Base-by-base conservation (phyloP, 2,888 invertebrate genomes). In the Agonopterix heracliana region DNA sequence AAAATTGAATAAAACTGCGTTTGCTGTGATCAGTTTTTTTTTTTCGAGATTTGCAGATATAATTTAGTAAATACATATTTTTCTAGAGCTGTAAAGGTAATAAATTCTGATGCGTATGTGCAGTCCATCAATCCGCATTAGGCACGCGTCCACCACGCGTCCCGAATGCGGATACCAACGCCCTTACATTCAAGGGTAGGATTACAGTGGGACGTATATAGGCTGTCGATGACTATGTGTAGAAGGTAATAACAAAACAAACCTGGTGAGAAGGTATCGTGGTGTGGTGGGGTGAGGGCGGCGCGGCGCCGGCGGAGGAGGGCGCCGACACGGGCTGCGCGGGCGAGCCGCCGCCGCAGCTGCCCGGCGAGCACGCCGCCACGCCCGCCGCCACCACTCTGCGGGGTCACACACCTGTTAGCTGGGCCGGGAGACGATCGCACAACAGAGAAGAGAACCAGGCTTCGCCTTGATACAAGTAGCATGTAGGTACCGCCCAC, bases 291-390 rank as follows among this genome's bases (percentile, higher is more conserved):
- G 82, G 79, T 55, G 84, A 77, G 62, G 79, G 68, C 45, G 81
- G 79, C 56, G 76, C 78, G 56, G 84, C 77, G 62, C 82, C 87
- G 63, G 83, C 85, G 34, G 81, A 84, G 53, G 81, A 72, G 47
- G 83, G 83, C 60, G 81, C 81, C 34, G 86, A 78, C 56, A 73
- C 81, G 46, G 75, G 76, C 44, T 81, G 68, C 53, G 86, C 78
- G 41, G 89, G 88, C 50, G 90, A 90, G 41, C 80, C 89, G 56
- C 69, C 82, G 63, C 83, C 86, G 75, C 85, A 84, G 72, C 82
- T 82, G 69, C 78, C 87, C 50, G 88, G 89, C 56, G 88, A 87
- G 60, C 81, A 75, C 52, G 63, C 75, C 54, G 70, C 66, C 58
- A 55, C 69, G 61, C 49, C 57, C 57, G 52, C 56, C 56, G 52